These are phyloP conservation scores for Poeciliopsis retropinna DNA, from an alignment of 2,113 vertebrate species.

Conservation along the genomic window DNA sequence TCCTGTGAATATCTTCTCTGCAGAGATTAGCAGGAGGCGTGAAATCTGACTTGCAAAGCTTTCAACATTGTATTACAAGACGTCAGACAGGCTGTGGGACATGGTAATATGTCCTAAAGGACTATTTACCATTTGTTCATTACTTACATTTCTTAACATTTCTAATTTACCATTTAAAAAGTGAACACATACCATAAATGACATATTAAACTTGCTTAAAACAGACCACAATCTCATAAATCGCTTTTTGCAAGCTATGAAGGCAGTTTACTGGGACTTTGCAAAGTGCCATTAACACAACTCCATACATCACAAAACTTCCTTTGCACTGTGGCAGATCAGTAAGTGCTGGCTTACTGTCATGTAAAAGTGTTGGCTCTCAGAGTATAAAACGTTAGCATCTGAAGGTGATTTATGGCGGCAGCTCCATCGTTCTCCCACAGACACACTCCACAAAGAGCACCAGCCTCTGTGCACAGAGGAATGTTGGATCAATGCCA, in stretches of 20 bases:
- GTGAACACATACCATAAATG: not conserved
- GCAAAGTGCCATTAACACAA: not conserved
- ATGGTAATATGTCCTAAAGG: constrained; percentile 27
- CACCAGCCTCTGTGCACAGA: constrained; percentile 7
- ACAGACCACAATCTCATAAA: not conserved
- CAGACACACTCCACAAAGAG: constrained; percentile 31
- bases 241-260: not conserved
- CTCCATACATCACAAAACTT: not conserved
- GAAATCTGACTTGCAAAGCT: constrained; percentile 53
- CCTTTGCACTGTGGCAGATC: constrained; percentile 4
- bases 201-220: not conserved
- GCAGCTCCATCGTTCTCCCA: constrained; percentile 16
- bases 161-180: not conserved
- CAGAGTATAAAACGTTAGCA: constrained; percentile 22
- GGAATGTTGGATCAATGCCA: constrained; percentile 51
- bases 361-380: not conserved
- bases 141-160: not conserved
- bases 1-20: constrained; percentile 36
- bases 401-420: constrained; percentile 40
- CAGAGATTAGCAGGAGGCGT: constrained; percentile 58
- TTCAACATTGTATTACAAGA: constrained; percentile 61
- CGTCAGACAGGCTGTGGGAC: constrained; percentile 36
- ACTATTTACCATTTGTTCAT: not conserved
- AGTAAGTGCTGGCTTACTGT: constrained; percentile 7
- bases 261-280: too few relatives aligned